These are phyloP conservation scores for Drosophila kambysellisi DNA, from an alignment of 2,888 invertebrate species.

Conservation along the genomic window DNA sequence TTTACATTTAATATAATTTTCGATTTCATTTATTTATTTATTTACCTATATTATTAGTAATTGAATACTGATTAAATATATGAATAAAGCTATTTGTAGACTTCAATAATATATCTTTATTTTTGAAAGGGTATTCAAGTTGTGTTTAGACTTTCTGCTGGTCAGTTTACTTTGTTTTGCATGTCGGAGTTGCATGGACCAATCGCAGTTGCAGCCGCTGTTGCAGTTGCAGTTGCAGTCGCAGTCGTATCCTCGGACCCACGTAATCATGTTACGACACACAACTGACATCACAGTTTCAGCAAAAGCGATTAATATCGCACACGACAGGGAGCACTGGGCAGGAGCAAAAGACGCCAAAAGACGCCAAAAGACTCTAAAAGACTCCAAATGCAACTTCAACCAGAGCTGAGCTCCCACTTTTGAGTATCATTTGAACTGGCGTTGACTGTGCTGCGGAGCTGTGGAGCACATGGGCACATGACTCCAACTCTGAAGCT, in stretches of 20 bases:
- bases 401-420: conserved; percentile 35
- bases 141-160: conserved; percentile 6
- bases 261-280: conserved; percentile 82
- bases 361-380: conserved; percentile 8
- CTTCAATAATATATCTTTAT: neutral
- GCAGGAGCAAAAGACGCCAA: conserved; percentile 28
- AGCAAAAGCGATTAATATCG: conserved; percentile 83
- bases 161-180: conserved; percentile 20
- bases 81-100: neutral
- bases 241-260: conserved; percentile 62
- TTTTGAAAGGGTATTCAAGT: conserved; percentile 16
- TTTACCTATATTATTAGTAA: no score
- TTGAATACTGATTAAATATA: no score
- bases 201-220: neutral
- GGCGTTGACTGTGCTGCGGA: neutral
- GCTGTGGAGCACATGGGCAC: conserved; percentile 17
- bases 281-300: conserved; percentile 82
- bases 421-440: conserved; percentile 24
- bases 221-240: conserved; percentile 11
- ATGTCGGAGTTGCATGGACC: conserved; percentile 15
- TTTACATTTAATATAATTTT: no score
- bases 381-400: conserved; percentile 11
- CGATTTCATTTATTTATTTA: no score
- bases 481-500: conserved; percentile 16
- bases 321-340: conserved; percentile 66